phyloP scores from a whole-genome alignment of 1,140 invertebrate species.

The Euglossa dilemma region DNA sequence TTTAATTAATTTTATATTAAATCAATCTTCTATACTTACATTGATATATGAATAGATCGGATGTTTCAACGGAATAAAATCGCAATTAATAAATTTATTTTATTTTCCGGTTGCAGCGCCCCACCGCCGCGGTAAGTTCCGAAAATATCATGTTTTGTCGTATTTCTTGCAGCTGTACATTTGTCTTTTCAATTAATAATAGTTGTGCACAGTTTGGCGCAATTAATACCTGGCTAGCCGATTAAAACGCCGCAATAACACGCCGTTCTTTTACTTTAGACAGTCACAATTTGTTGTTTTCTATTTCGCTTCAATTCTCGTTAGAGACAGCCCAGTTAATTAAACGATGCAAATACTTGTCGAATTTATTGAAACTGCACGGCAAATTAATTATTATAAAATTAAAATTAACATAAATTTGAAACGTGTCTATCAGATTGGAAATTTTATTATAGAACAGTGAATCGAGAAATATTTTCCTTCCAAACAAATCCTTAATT shows the following conservation, averaged over 20 bases:
- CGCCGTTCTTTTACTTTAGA: background rate
- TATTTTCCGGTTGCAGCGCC: slow-evolving; percentile 85
- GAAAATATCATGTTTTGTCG: slow-evolving; percentile 58
- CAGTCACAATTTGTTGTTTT: background rate
- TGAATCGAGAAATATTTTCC: background rate
- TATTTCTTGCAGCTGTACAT: slow-evolving; percentile 1
- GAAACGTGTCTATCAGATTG: too few species aligned
- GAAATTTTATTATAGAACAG: too few species aligned
- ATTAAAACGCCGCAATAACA: background rate
- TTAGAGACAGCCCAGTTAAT: background rate
- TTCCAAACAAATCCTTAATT: too few species aligned
- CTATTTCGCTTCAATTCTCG: background rate
- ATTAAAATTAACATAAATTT: too few species aligned
- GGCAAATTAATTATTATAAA: too few species aligned
- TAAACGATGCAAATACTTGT: background rate
- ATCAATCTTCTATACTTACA: background rate
- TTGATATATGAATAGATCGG: background rate
- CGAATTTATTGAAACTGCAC: slow-evolving; percentile 36
- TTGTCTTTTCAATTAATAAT: background rate
- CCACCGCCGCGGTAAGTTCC: slow-evolving; percentile 88
- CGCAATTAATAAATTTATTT: slow-evolving; percentile 77
- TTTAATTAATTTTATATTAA: background rate
- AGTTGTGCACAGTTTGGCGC: slow-evolving; percentile 26
- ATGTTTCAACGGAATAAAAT: background rate
- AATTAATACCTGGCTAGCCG: slow-evolving; percentile 48